Evolutionary conservation across 2,888 invertebrate genomes (phyloP).

Genomic region (Gortyna flavago): DNA sequence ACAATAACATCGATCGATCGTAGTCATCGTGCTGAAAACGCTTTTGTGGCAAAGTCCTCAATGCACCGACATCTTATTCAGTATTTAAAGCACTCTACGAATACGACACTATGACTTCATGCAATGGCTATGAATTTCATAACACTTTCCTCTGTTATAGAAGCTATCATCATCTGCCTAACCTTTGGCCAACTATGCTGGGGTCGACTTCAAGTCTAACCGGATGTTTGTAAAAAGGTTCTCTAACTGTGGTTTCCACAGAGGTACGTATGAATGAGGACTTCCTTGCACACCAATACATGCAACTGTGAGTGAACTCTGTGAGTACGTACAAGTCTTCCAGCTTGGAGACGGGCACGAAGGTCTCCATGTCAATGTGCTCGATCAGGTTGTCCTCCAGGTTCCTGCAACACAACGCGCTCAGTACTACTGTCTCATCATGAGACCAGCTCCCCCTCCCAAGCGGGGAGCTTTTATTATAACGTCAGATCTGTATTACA

Average conservation of each 20-base stretch:
- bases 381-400: constrained; percentile 96
- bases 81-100: not conserved
- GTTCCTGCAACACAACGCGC: constrained; percentile 91
- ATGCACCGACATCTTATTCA: too few relatives aligned
- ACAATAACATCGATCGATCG: too few relatives aligned
- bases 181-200: not conserved
- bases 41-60: not conserved
- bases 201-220: not conserved
- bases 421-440: not conserved
- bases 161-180: not conserved
- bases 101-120: too few relatives aligned
- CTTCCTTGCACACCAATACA: not conserved
- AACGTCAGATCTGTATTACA: not conserved
- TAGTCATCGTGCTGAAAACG: not conserved
- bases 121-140: not conserved
- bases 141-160: not conserved
- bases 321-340: constrained; percentile 95
- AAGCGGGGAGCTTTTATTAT: not conserved
- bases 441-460: not conserved
- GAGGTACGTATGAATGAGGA: too few relatives aligned
- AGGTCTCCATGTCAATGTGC: constrained; percentile 96
- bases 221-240: not conserved
- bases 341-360: constrained; percentile 93
- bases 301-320: not conserved
- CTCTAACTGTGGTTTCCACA: too few relatives aligned